phyloP scores from a whole-genome alignment of 2,888 invertebrate genomes.

The Sesamia inferens region DNA sequence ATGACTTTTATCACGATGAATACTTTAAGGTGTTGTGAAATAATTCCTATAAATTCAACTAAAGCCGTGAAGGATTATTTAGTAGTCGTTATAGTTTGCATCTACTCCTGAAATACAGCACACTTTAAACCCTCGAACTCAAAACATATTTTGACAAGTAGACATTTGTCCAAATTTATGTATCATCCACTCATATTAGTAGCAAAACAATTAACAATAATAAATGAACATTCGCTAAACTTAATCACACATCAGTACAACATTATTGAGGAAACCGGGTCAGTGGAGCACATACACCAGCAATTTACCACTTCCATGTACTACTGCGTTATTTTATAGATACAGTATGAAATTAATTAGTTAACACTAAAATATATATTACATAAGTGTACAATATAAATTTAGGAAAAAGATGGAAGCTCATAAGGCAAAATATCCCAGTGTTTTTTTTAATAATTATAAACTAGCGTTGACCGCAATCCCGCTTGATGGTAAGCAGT shows the following conservation, averaged over 20 bases:
- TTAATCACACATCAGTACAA: conserved; percentile 28
- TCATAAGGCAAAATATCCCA: no score
- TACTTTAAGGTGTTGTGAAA: neutral
- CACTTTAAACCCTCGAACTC: neutral
- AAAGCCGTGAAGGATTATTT: neutral
- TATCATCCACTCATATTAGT: neutral
- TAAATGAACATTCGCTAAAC: conserved; percentile 16
- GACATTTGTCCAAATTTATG: neutral
- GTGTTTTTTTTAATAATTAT: no score
- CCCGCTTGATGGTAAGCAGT: no score
- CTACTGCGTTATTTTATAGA: conserved; percentile 9
- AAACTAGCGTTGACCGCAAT: no score
- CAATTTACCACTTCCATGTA: conserved; percentile 34
- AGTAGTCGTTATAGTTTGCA: neutral
- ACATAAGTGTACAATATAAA: no score
- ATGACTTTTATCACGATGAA: neutral
- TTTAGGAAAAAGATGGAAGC: no score
- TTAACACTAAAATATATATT: no score
- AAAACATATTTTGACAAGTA: neutral
- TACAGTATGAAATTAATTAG: no score
- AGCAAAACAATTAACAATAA: conserved; percentile 11
- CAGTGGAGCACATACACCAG: conserved; percentile 36
- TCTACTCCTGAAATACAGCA: neutral
- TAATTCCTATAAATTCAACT: neutral
- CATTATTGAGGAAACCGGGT: conserved; percentile 50